These are phyloP conservation scores for Artemia sinica DNA, from an alignment of 2,888 invertebrate genomes.

Conservation along the genomic window DNA sequence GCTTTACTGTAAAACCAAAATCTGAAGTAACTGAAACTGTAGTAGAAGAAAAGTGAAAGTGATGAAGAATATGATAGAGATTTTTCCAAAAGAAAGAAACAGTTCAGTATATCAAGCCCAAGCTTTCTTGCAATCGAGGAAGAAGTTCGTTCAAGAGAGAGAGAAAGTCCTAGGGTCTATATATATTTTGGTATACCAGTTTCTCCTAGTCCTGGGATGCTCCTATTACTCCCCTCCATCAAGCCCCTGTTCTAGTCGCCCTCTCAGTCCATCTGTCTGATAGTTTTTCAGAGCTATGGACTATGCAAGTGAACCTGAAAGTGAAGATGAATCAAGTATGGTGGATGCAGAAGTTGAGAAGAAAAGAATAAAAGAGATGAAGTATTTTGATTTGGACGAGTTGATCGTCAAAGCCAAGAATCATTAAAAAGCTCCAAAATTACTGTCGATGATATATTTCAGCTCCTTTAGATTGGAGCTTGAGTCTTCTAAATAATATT, in stretches of 20 bases:
- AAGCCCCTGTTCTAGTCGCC: background rate
- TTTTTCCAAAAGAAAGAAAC: background rate
- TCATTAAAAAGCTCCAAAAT: too few relatives aligned
- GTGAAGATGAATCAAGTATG: background rate
- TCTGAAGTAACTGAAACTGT: background rate
- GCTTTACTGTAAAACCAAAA: background rate
- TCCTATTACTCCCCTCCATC: background rate
- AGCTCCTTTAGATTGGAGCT: too few relatives aligned
- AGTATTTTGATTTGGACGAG: too few relatives aligned
- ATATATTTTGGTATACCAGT: background rate
- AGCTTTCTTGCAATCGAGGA: constrained; percentile 9
- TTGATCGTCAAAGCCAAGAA: too few relatives aligned
- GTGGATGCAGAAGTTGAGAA: too few relatives aligned
- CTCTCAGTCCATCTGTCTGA: background rate
- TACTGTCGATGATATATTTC: too few relatives aligned
- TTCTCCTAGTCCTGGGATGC: background rate
- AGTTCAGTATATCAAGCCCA: constrained; percentile 9
- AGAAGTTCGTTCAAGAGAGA: background rate
- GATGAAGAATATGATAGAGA: background rate
- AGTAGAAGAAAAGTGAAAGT: background rate
- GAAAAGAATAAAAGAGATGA: too few relatives aligned
- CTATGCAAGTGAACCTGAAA: constrained; percentile 6
- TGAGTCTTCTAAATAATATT: too few relatives aligned
- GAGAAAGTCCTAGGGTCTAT: background rate
- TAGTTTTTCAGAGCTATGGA: background rate